A percentile compares a stretch with the other conserved stretches of the same genome.
Evolutionary conservation across 1,140 invertebrate genomes (phyloP).

Genomic region (Aphelenchoides avenae): DNA sequence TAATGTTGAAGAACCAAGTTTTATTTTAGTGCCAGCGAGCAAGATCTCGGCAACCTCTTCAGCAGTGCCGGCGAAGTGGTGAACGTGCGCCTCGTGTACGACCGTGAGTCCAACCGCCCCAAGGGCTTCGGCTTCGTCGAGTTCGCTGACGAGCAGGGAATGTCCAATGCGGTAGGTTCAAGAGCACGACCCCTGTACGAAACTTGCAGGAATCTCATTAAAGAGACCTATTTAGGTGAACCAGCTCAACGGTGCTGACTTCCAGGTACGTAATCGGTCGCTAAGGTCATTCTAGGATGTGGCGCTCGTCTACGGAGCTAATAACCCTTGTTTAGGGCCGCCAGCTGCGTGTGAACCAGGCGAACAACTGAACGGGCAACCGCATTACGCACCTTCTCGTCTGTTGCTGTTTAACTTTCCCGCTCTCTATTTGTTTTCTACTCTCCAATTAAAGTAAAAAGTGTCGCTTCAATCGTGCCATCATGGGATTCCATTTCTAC

Average conservation of each 20-base stretch:
- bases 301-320: too few relatives aligned
- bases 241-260: slow-evolving; percentile 94
- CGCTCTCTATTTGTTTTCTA: too few relatives aligned
- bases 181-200: neutral
- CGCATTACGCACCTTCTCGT: too few relatives aligned
- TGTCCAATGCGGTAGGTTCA: neutral
- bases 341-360: slow-evolving; percentile 78
- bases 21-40: slow-evolving; percentile 97
- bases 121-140: slow-evolving; percentile 99
- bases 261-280: too few relatives aligned
- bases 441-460: too few relatives aligned
- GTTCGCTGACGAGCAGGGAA: too few relatives aligned
- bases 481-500: too few relatives aligned
- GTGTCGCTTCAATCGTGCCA: too few relatives aligned
- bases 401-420: too few relatives aligned
- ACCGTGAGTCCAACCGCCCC: slow-evolving; percentile 94
- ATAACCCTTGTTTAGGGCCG: too few relatives aligned
- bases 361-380: slow-evolving; percentile 52
- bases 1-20: too few relatives aligned
- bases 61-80: slow-evolving; percentile 87
- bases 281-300: too few relatives aligned
- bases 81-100: slow-evolving; percentile 76
- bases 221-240: slow-evolving; percentile 69
- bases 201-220: neutral
- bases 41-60: slow-evolving; percentile 96